These are phyloP conservation scores for Peromyscus melanophrys DNA, from an alignment of 2,797 vertebrate genomes.

Conservation along the genomic window DNA sequence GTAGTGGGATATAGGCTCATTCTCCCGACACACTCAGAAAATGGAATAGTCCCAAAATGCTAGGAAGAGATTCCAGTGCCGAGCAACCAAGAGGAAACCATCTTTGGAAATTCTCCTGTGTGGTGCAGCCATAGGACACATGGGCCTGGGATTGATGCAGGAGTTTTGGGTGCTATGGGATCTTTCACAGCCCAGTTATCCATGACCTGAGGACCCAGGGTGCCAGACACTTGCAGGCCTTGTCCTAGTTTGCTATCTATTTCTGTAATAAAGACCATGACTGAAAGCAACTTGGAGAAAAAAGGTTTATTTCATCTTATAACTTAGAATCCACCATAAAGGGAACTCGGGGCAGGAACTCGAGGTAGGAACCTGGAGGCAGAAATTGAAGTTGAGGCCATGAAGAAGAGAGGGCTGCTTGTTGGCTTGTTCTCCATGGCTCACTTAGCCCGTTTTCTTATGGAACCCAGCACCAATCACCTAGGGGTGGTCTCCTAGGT, in stretches of 20 bases:
- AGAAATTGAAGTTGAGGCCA: neutral
- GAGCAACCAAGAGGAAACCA: neutral
- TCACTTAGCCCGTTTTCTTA: neutral
- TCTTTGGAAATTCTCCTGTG: neutral
- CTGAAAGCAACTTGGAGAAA: neutral
- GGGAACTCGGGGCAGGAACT: neutral
- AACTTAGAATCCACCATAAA: neutral
- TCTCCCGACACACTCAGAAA: neutral
- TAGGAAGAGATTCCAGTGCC: neutral
- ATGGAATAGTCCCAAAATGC: neutral
- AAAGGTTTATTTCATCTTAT: neutral
- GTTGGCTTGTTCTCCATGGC: neutral
- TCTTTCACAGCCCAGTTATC: neutral
- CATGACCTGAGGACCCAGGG: neutral
- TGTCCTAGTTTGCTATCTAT: neutral
- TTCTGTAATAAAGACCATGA: neutral
- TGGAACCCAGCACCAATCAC: neutral
- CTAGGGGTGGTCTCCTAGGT: neutral
- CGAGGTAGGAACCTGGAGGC: neutral
- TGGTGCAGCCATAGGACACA: no score
- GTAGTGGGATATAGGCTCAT: neutral
- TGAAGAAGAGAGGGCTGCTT: no score
- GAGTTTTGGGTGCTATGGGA: neutral
- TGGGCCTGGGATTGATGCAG: neutral
- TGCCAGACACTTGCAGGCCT: neutral